These are phyloP conservation scores for Solen grandis DNA, from an alignment of 1,140 invertebrate genomes.

Conservation along the genomic window DNA sequence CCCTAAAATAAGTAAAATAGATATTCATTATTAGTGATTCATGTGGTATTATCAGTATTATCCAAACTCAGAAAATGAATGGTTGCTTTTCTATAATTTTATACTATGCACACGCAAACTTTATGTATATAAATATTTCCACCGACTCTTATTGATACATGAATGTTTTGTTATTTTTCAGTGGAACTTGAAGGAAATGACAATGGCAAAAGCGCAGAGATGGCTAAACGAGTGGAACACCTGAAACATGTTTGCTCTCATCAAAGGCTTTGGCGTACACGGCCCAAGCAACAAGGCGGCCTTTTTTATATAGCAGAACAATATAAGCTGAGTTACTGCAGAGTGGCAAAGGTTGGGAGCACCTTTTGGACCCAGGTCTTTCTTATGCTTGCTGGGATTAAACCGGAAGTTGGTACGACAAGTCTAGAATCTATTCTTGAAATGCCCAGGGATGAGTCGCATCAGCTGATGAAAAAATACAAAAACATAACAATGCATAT, in stretches of 20 bases:
- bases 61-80: too few relatives aligned
- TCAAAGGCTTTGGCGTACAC: not conserved
- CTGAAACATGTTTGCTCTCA: conserved; percentile 12
- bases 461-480: conserved; percentile 14
- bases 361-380: conserved; percentile 47
- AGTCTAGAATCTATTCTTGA: not conserved
- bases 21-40: too few relatives aligned
- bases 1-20: too few relatives aligned
- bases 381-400: conserved; percentile 7
- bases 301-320: conserved; percentile 38
- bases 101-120: too few relatives aligned
- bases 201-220: too few relatives aligned
- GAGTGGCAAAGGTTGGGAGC: conserved; percentile 36
- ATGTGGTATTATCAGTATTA: too few relatives aligned
- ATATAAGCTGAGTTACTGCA: conserved; percentile 36
- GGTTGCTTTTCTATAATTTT: too few relatives aligned
- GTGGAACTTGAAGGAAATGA: too few relatives aligned
- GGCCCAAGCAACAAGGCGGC: not conserved
- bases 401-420: not conserved
- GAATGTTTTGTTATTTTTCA: too few relatives aligned
- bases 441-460: conserved; percentile 18
- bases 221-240: not conserved
- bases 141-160: too few relatives aligned
- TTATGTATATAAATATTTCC: too few relatives aligned
- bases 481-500: not conserved